These are phyloP conservation scores for Epizoanthus scotinus DNA, from an alignment of 92 coral and sea anemone species.

Conservation along the genomic window DNA sequence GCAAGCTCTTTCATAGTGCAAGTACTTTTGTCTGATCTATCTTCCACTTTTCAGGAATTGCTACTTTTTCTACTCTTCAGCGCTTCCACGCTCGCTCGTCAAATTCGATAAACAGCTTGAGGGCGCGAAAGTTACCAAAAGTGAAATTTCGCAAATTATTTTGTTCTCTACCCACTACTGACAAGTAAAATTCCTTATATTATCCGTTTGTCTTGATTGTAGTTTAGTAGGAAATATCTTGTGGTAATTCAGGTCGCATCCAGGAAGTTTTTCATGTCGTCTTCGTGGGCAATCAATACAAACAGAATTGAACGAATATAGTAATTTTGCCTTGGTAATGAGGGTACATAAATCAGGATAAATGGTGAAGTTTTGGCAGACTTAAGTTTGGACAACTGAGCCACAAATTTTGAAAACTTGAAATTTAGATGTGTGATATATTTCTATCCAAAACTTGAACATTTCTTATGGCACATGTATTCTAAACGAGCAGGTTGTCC, in stretches of 20 bases:
- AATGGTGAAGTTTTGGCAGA: conserved; percentile 16
- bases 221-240: background rate
- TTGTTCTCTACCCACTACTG: background rate
- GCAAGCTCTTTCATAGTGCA: background rate
- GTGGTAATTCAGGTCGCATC: background rate
- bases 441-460: background rate
- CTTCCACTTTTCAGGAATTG: conserved; percentile 18
- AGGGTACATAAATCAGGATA: background rate
- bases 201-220: background rate
- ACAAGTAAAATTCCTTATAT: background rate
- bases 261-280: conserved; percentile 21
- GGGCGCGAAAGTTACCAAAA: conserved; percentile 30
- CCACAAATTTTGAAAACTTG: background rate
- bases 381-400: background rate
- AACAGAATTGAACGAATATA: background rate
- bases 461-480: background rate
- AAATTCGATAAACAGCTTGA: conserved; percentile 25
- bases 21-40: conserved; percentile 29
- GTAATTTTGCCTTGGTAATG: conserved; percentile 21
- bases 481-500: background rate
- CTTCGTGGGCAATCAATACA: background rate
- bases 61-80: conserved; percentile 37
- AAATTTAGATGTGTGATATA: background rate
- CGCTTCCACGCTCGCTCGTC: conserved; percentile 20
- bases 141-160: conserved; percentile 11